phyloP scores from a whole-genome alignment of 2,797 vertebrate genomes.

The Rhinatrema bivittatum region DNA sequence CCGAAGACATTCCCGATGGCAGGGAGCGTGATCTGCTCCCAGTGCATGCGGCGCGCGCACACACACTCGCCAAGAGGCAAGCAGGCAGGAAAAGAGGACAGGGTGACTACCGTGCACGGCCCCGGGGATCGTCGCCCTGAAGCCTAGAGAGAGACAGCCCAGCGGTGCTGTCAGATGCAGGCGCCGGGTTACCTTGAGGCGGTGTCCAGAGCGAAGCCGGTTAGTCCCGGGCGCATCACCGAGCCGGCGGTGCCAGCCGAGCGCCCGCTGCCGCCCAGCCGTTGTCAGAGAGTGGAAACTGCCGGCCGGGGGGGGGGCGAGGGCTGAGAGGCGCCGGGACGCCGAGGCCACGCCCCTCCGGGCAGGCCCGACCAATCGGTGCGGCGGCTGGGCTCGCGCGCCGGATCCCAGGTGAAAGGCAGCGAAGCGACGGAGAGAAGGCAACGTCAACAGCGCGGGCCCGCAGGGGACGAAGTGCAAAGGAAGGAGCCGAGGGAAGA shows the following conservation, averaged over 20 bases:
- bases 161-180: not conserved
- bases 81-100: not conserved
- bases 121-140: not conserved
- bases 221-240: not conserved
- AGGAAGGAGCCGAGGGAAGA: constrained; percentile 1
- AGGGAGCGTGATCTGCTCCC: not conserved
- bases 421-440: not conserved
- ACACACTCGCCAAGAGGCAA: accelerated
- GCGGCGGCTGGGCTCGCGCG: not conserved
- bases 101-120: too few relatives aligned
- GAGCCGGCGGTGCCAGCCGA: not conserved
- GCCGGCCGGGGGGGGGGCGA: constrained; percentile 7
- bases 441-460: not conserved
- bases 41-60: not conserved
- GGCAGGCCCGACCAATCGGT: constrained; percentile 15
- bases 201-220: not conserved
- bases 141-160: not conserved
- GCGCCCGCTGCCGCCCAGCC: not conserved
- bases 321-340: too few relatives aligned
- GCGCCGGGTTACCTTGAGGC: constrained; percentile 16
- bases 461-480: not conserved
- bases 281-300: constrained; percentile 7
- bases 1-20: not conserved
- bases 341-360: too few relatives aligned
- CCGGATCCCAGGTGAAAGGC: constrained; percentile 8